Conservation (phyloP, 2,888 invertebrate species). For the Buathra laborator region DNA sequence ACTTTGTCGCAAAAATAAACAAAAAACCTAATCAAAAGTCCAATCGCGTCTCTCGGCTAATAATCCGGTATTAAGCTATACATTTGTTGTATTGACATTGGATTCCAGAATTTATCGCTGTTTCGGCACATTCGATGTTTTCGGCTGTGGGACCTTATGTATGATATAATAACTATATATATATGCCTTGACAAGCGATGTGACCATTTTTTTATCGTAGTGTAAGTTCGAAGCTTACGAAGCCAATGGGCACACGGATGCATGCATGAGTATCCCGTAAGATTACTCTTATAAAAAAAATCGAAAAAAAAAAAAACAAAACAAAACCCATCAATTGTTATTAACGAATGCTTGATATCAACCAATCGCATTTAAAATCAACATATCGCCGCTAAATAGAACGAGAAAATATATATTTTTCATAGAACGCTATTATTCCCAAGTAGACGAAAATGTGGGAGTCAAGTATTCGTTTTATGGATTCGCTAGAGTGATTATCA, state of each 20-base stretch:
- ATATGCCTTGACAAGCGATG: constrained; percentile 48
- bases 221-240: constrained; percentile 51
- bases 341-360: constrained; percentile 36
- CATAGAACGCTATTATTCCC: constrained; percentile 52
- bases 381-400: constrained; percentile 57
- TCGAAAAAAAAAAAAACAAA: constrained; percentile 22
- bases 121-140: constrained; percentile 50
- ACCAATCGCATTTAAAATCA: constrained; percentile 38
- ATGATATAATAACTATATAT: constrained; percentile 22
- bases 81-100: constrained; percentile 35
- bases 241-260: constrained; percentile 17
- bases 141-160: constrained; percentile 54
- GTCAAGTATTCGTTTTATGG: constrained; percentile 39
- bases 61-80: constrained; percentile 10
- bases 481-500: constrained; percentile 19
- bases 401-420: constrained; percentile 52
- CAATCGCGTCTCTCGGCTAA: neutral
- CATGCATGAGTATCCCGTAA: constrained; percentile 49
- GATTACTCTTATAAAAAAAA: constrained; percentile 27
- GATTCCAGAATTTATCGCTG: constrained; percentile 39
- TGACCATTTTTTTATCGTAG: constrained; percentile 63
- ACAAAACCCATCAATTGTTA: constrained; percentile 23
- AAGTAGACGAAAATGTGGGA: constrained; percentile 19
- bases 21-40: neutral
- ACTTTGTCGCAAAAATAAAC: neutral